phyloP scores from a whole-genome alignment of 2,888 invertebrate genomes.

The Stenotaenia linearis region DNA sequence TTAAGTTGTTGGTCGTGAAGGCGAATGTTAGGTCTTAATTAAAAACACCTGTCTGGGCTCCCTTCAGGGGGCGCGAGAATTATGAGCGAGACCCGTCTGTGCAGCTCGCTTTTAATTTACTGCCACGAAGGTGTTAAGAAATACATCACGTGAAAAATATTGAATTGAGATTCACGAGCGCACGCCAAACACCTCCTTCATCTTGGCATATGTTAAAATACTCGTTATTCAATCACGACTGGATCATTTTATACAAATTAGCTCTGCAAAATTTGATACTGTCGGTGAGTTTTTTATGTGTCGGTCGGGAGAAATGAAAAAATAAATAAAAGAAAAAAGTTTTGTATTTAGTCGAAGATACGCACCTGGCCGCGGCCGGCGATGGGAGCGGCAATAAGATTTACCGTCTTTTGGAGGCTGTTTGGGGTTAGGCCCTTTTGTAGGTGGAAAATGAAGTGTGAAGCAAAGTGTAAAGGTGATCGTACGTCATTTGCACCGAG shows the following conservation, averaged over 20 bases:
- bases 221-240: neutral
- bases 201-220: neutral
- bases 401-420: neutral
- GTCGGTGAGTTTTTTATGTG: neutral
- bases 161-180: slow-evolving; percentile 5
- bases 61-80: neutral
- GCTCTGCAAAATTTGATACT: neutral
- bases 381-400: neutral
- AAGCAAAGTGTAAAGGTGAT: slow-evolving; percentile 29
- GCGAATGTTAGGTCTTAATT: neutral
- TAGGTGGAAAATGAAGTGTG: slow-evolving; percentile 29
- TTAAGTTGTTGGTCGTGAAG: neutral
- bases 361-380: neutral
- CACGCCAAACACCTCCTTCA: slow-evolving; percentile 5
- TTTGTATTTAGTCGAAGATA: neutral
- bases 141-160: slow-evolving; percentile 27
- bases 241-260: neutral
- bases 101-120: slow-evolving; percentile 27
- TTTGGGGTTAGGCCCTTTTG: slow-evolving; percentile 9
- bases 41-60: slow-evolving; percentile 9
- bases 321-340: neutral
- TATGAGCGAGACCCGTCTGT: slow-evolving; percentile 1
- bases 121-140: slow-evolving; percentile 26
- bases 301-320: neutral
- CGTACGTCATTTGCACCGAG: slow-evolving; percentile 17